phyloP scores from a whole-genome alignment of 2,888 invertebrate species.

The Diloba caeruleocephala region DNA sequence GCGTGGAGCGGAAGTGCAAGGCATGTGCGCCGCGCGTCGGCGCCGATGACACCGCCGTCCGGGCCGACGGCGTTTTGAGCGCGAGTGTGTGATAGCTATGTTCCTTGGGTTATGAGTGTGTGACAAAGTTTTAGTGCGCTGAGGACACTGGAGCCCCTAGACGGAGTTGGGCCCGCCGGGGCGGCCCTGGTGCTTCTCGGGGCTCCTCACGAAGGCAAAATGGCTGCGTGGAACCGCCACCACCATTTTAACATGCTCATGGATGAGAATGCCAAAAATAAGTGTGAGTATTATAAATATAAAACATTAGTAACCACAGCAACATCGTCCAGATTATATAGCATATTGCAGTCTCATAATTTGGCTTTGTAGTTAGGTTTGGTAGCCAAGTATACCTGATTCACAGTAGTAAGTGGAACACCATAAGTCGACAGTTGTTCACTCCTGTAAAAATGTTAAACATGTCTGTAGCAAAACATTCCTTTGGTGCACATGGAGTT shows the following conservation, averaged over 20 bases:
- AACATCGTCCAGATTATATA: constrained; percentile 3
- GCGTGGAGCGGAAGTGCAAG: constrained; percentile 86
- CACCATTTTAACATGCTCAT: constrained; percentile 92
- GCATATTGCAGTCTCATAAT: constrained; percentile 7
- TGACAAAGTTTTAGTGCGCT: constrained; percentile 86
- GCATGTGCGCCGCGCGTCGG: constrained; percentile 83
- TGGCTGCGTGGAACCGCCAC: constrained; percentile 93
- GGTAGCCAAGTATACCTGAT: constrained; percentile 11
- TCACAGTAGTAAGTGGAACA: too few species aligned
- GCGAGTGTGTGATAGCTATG: constrained; percentile 85
- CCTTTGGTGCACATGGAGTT: constrained; percentile 4
- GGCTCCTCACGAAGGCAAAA: constrained; percentile 90
- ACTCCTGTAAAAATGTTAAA: constrained; percentile 1
- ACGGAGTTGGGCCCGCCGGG: constrained; percentile 90
- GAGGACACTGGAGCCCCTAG: constrained; percentile 91
- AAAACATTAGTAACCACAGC: background rate
- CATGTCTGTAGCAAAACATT: constrained; percentile 9
- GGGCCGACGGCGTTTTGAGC: constrained; percentile 78
- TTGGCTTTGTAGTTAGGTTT: constrained; percentile 11
- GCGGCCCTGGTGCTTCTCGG: constrained; percentile 89
- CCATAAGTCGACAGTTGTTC: constrained; percentile 6
- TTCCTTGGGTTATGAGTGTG: constrained; percentile 87
- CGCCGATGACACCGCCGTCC: constrained; percentile 86
- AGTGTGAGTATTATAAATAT: constrained; percentile 86
- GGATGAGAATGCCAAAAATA: constrained; percentile 92